phyloP scores from a whole-genome alignment of 2,113 vertebrate genomes.

The Melanocharis versteri region DNA sequence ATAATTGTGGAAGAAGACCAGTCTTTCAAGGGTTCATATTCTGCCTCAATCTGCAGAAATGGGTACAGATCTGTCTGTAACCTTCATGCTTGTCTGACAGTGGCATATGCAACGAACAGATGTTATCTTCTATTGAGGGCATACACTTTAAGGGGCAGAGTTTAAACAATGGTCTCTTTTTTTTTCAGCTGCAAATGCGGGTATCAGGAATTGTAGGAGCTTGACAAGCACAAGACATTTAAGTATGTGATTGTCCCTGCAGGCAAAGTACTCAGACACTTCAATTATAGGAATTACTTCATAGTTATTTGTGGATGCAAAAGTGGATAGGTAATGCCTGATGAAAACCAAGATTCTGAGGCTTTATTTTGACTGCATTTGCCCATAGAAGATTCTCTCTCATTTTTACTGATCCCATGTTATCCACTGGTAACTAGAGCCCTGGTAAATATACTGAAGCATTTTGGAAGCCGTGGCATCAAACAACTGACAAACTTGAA shows the following conservation, averaged over 20 bases:
- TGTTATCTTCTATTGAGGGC: not conserved
- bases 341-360: not conserved
- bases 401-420: not conserved
- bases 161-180: not conserved
- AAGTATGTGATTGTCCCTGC: not conserved
- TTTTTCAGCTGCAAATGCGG: not conserved
- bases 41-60: not conserved
- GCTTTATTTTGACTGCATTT: not conserved
- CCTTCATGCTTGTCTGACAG: not conserved
- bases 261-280: constrained; percentile 17
- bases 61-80: not conserved
- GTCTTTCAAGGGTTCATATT: not conserved
- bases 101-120: not conserved
- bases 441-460: not conserved
- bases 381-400: not conserved
- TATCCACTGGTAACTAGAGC: not conserved
- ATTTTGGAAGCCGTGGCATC: not conserved
- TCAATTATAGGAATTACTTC: not conserved
- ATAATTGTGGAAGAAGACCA: not conserved
- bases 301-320: not conserved
- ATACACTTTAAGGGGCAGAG: not conserved
- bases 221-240: not conserved
- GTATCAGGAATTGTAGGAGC: not conserved
- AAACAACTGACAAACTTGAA: not conserved
- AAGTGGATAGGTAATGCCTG: not conserved